Conservation (phyloP, 1,140 invertebrate species). For the Contarinia nasturtii region DNA sequence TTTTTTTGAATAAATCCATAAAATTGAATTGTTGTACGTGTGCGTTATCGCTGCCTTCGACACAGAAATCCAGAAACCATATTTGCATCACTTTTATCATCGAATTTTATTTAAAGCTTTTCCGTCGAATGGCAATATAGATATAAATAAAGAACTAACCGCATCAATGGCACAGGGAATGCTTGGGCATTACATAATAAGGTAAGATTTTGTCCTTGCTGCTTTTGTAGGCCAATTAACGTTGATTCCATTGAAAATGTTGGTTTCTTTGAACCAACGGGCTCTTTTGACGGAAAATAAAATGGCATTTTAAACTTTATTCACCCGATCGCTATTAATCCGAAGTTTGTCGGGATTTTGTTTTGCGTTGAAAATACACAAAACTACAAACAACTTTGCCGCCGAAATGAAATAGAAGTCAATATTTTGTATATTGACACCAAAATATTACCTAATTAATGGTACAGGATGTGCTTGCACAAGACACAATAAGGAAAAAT, state of each 20-base stretch:
- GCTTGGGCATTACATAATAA: conserved; percentile 56
- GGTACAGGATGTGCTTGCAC: conserved; percentile 51
- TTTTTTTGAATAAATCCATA: too few species aligned
- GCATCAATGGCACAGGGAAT: conserved; percentile 51
- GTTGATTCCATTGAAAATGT: conserved; percentile 41
- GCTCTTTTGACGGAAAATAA: conserved; percentile 31
- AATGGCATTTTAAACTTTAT: not conserved
- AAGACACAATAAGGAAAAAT: conserved; percentile 50
- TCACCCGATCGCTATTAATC: too few species aligned
- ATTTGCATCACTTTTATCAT: too few species aligned
- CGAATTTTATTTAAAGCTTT: too few species aligned
- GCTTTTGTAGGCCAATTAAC: conserved; percentile 29
- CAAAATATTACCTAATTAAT: conserved; percentile 48
- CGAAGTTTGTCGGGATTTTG: conserved; percentile 9
- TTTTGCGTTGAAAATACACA: conserved; percentile 11
- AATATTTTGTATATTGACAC: too few species aligned
- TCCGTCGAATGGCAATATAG: too few species aligned
- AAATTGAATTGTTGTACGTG: too few species aligned
- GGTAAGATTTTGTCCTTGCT: conserved; percentile 28
- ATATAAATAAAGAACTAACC: too few species aligned
- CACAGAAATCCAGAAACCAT: too few species aligned
- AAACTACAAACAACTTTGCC: not conserved
- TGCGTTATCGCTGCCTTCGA: too few species aligned
- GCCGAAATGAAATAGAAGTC: not conserved
- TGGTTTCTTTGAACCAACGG: conserved; percentile 50